These are phyloP conservation scores for Pelobates cultripes DNA, from an alignment of 2,797 vertebrate genomes.

Conservation along the genomic window DNA sequence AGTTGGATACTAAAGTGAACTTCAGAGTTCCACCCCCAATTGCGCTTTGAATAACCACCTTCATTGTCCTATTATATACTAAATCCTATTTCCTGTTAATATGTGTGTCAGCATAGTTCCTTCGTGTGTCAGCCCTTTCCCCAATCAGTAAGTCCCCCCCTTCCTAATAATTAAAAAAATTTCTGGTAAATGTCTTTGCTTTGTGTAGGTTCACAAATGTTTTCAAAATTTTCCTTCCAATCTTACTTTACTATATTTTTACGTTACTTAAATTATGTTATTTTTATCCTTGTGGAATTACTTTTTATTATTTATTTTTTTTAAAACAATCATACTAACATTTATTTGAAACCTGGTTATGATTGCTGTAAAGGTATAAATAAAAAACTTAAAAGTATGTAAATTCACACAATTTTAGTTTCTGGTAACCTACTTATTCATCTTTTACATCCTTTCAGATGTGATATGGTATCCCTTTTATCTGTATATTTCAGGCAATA, in stretches of 20 bases:
- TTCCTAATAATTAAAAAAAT: background rate
- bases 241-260: too few relatives aligned
- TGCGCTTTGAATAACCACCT: background rate
- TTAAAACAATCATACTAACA: background rate
- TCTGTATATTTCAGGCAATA: too few relatives aligned
- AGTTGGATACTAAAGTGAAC: background rate
- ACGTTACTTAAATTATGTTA: too few relatives aligned
- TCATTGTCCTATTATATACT: conserved; percentile 44
- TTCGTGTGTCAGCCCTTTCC: background rate
- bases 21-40: background rate
- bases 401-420: too few relatives aligned
- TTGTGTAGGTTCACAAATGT: background rate
- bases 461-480: too few relatives aligned
- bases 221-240: too few relatives aligned
- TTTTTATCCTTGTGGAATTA: conserved; percentile 12
- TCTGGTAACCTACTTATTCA: too few relatives aligned
- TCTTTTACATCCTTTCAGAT: too few relatives aligned
- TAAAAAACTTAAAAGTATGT: too few relatives aligned
- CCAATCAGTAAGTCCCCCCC: background rate
- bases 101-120: conserved; percentile 8
- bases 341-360: too few relatives aligned
- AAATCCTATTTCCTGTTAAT: conserved; percentile 17
- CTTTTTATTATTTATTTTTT: conserved; percentile 6
- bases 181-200: conserved; percentile 35
- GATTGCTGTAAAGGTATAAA: too few relatives aligned